Base-by-base conservation (phyloP, 2,888 invertebrate species). In the Podabrus alpinus region DNA sequence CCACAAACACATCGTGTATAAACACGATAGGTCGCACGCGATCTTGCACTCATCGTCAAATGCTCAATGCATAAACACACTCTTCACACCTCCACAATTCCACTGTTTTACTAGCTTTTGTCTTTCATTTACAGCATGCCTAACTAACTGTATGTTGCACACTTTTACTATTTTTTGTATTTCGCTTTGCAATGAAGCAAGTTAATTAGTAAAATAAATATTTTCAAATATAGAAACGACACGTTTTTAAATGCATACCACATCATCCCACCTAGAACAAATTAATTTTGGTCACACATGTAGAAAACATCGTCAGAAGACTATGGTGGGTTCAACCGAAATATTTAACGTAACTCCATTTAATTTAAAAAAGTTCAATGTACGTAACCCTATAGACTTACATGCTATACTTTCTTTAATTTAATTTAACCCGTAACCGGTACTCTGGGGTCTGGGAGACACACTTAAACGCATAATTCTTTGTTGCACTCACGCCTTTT, bases 11-110 rank as follows among this genome's bases (percentile, higher is more conserved):
- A 75, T 71, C 62, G 75, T 77, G 76, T 79, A 71, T 2, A 24
- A 75, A 77, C 77, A 78, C 79, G 80, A 79, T 80, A 80, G 77
- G 67, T 69, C 66, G 75, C 80, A 80, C 80, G 80, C 80, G 77
- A 80, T 79, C 77, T 69, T 74, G 74, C 72, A 77, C 76, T 74
- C 71, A 62, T 62, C 19, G 62, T 62, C 62, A 78, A 73, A 75
- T 73, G 62, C 70, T 72, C 70, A 68, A 66, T 71, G 62, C 73
- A 73, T 61, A 73, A 69, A 73, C 71, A 76, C 62, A 69, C 66
- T 29, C 29, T 21, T 69, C 66, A 69, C 69, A 73, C 73, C 73
- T 72, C 68, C 71, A 62, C 73, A 70, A 71, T 72, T 29, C 29
- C 29, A 29, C 29, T 29, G 29, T 29, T 29, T 29, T 29, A 29